Percentiles rank a stretch among this genome's conserved stretches.
These are phyloP conservation scores for Sesia apiformis DNA, from an alignment of 2,888 invertebrate genomes.

Conservation along the genomic window DNA sequence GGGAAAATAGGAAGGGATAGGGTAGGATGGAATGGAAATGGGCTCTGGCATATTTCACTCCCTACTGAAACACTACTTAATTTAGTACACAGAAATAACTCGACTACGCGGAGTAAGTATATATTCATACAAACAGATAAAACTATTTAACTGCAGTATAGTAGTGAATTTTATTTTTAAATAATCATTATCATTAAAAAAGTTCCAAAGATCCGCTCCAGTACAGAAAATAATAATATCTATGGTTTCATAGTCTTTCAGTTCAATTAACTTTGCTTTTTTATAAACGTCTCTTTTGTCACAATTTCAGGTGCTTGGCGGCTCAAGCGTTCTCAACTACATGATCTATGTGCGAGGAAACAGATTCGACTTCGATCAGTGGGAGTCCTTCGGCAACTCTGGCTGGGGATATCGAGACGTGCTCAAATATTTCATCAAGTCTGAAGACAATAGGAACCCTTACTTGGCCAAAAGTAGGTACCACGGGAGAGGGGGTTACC, in stretches of 20 bases:
- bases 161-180: no score
- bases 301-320: slow-evolving; percentile 82
- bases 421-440: slow-evolving; percentile 91
- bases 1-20: no score
- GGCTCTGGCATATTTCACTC: no score
- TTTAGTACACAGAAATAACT: no score
- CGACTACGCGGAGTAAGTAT: no score
- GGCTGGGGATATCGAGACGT: slow-evolving; percentile 92
- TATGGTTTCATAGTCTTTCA: background rate
- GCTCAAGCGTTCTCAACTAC: slow-evolving; percentile 89
- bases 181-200: no score
- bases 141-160: no score
- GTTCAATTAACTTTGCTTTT: background rate
- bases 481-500: slow-evolving; percentile 81
- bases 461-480: slow-evolving; percentile 82
- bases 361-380: slow-evolving; percentile 88
- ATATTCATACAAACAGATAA: no score
- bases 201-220: no score
- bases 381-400: slow-evolving; percentile 89
- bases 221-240: no score
- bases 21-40: no score
- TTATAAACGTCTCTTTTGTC: background rate
- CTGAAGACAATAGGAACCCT: slow-evolving; percentile 91
- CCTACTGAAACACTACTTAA: no score
- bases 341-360: slow-evolving; percentile 94